Percentiles rank a stretch among this genome's conserved stretches.
Evolutionary conservation across 2,888 invertebrate genomes (phyloP).

Genomic region (Archaeoteleia sp.): DNA sequence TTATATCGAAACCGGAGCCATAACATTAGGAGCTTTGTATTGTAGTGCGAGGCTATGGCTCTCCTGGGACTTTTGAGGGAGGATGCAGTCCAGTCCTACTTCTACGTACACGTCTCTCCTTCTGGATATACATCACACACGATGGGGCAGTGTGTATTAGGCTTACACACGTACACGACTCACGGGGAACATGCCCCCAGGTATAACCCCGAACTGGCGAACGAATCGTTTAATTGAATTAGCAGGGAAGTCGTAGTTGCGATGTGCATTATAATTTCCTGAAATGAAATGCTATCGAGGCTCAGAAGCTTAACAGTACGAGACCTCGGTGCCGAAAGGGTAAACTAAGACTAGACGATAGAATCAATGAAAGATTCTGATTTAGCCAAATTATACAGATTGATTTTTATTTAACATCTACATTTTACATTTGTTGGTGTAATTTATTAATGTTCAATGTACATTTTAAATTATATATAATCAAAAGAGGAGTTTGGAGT

Average conservation of each 20-base stretch:
- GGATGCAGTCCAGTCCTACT: conserved; percentile 59
- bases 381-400: no score
- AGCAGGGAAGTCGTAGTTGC: conserved; percentile 62
- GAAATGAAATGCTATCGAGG: conserved; percentile 23
- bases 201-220: conserved; percentile 63
- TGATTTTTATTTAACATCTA: no score
- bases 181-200: conserved; percentile 69
- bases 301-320: conserved; percentile 15
- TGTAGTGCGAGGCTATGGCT: conserved; percentile 70
- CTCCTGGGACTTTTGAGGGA: conserved; percentile 64
- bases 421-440: no score
- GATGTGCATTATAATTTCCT: conserved; percentile 62
- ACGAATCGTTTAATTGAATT: conserved; percentile 73
- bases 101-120: conserved; percentile 59
- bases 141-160: conserved; percentile 30
- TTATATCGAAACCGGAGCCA: conserved; percentile 73
- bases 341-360: no score
- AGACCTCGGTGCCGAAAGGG: conserved; percentile 4
- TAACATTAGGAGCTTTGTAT: conserved; percentile 75
- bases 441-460: no score
- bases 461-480: no score
- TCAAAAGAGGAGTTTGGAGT: no score
- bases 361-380: no score
- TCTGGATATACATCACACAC: conserved; percentile 29
- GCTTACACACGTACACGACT: conserved; percentile 52